Base-by-base conservation (phyloP, 2,888 invertebrate genomes). In the Trimorus sp. region DNA sequence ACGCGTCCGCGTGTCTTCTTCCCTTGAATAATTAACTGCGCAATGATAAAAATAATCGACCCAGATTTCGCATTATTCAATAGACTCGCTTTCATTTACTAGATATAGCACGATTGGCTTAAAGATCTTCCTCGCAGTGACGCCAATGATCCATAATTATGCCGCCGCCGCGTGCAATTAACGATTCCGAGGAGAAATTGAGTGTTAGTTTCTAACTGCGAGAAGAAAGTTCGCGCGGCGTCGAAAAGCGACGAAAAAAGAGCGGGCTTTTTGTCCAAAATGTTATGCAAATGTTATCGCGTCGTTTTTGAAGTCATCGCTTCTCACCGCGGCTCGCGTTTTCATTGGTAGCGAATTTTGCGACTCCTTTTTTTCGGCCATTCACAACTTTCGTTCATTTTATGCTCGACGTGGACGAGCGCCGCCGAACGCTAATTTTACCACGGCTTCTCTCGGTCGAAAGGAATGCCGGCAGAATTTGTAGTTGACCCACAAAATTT, bases 321-420 rank as follows among this genome's bases (percentile, higher is more conserved):
- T 76, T 75, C 62, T 51, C 51, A 75, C 65, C 16, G 56, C 5
- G 49, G 45, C 53, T 66, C 38, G 62, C 58, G 53, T 78, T 76
- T 79, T 79, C 60, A 63, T 68, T 68, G 51, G 71, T 54, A 75
- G 78, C 69, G 59, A 74, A 83, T 76, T 76, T 83, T 63, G 58
- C 70, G 65, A 66, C 75, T 82, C 26, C 26, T 82, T 79, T 80
- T 79, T 77, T 82, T 81, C 69, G 71, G 66, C 38, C 83, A 83
- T 83, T 84, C 76, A 81, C 81, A 83, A 78, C 83, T 83, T 79
- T 80, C 80, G 78, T 78, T 80, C 73, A 78, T 75, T 83, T 80
- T 71, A 71, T 77, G 69, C 60, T 62, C 70, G 53, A 66, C 59
- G 60, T 68, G 56, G 68, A 79, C 62, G 63, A 62, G 37, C 56